These are phyloP conservation scores for Periophthalmus magnuspinnatus DNA, from an alignment of 2,797 vertebrate species.

Conservation along the genomic window DNA sequence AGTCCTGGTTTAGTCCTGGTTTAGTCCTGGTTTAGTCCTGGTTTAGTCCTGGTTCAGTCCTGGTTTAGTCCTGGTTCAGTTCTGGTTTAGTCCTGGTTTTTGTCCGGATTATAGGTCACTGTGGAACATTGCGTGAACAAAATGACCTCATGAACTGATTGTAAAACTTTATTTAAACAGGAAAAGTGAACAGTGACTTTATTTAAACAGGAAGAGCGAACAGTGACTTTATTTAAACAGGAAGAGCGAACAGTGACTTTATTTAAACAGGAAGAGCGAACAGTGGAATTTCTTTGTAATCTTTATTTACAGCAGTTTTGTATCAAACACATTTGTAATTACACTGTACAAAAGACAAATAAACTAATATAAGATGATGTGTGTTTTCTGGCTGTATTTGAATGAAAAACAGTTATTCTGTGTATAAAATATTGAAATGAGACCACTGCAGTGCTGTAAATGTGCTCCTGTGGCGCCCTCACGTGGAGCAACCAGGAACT, in stretches of 20 bases:
- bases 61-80: background rate
- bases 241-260: constrained; percentile 61
- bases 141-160: constrained; percentile 87
- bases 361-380: constrained; percentile 85
- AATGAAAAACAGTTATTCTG: too few relatives aligned
- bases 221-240: too few relatives aligned
- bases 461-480: too few relatives aligned
- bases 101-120: background rate
- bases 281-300: constrained; percentile 80
- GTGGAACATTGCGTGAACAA: constrained; percentile 15
- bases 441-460: too few relatives aligned
- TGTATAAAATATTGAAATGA: too few relatives aligned
- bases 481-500: too few relatives aligned
- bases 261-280: constrained; percentile 80
- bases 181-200: too few relatives aligned
- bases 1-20: too few relatives aligned
- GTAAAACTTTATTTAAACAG: constrained; percentile 83
- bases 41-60: background rate
- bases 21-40: too few relatives aligned
- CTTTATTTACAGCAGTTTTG: constrained; percentile 88
- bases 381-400: too few relatives aligned
- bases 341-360: constrained; percentile 89
- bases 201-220: constrained; percentile 84
- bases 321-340: constrained; percentile 90
- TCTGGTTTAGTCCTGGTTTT: constrained; percentile 17